Evolutionary conservation across 2,797 vertebrate genomes (phyloP).

Genomic region (Morus bassanus): DNA sequence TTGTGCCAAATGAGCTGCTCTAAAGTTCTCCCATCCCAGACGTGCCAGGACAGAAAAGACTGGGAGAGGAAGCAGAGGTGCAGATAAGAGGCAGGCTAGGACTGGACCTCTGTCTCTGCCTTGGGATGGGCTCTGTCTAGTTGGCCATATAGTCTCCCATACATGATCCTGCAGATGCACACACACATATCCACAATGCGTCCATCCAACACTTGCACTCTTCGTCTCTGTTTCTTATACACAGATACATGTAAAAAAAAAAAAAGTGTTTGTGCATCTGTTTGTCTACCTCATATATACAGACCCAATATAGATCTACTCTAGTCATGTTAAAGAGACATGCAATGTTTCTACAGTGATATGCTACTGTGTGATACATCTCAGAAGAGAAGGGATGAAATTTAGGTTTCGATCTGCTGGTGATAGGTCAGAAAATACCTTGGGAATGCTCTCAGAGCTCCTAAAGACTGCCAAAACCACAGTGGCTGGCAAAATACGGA

Average conservation of each 20-base stretch:
- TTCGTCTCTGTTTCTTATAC: background rate
- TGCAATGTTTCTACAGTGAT: background rate
- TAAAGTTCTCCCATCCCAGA: background rate
- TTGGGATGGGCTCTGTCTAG: background rate
- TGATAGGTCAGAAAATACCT: background rate
- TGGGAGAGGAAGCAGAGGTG: background rate
- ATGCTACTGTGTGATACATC: background rate
- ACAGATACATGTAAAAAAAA: background rate
- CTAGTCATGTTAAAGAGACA: background rate
- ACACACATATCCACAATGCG: too few species aligned
- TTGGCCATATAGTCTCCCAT: background rate
- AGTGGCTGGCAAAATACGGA: background rate
- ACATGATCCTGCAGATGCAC: background rate
- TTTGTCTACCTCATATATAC: background rate
- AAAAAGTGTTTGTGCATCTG: background rate
- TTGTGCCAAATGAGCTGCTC: background rate
- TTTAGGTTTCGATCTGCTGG: background rate
- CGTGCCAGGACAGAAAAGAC: background rate
- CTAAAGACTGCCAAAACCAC: background rate
- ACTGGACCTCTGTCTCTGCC: background rate
- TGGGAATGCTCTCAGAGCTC: background rate
- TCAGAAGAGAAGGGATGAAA: background rate
- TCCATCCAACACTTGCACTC: background rate
- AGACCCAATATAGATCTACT: background rate
- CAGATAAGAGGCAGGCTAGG: background rate